A percentile compares a stretch with the other conserved stretches of the same genome.
Evolutionary conservation across 1,140 invertebrate species (phyloP).

Genomic region (Phocides pigmalion): DNA sequence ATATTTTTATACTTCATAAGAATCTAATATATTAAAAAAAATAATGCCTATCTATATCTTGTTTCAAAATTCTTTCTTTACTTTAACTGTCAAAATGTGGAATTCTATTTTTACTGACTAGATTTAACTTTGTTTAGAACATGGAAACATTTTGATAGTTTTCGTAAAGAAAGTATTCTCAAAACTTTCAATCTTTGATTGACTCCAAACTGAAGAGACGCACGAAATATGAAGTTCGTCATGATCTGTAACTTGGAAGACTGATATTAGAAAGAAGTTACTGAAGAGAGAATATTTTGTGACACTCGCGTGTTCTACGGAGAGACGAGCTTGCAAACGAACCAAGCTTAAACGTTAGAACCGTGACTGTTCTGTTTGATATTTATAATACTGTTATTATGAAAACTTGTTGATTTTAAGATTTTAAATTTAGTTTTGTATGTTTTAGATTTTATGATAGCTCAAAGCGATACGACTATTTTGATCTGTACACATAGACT

Average conservation of each 20-base stretch:
- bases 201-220: neutral
- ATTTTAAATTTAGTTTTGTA: slow-evolving; percentile 43
- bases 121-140: slow-evolving; percentile 1
- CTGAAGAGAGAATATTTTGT: neutral
- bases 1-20: slow-evolving; percentile 22
- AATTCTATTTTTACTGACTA: neutral
- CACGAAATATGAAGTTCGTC: neutral
- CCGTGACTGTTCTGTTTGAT: slow-evolving; percentile 28
- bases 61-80: slow-evolving; percentile 3
- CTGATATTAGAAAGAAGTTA: slow-evolving; percentile 9
- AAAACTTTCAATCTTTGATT: neutral
- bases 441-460: slow-evolving; percentile 64
- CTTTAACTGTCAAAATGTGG: slow-evolving; percentile 17
- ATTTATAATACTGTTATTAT: slow-evolving; percentile 11
- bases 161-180: neutral
- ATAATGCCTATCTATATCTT: neutral
- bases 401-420: slow-evolving; percentile 36
- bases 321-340: slow-evolving; percentile 3
- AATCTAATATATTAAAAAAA: neutral
- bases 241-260: slow-evolving; percentile 15
- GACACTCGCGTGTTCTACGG: slow-evolving; percentile 25
- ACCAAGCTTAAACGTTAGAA: neutral
- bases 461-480: slow-evolving; percentile 74
- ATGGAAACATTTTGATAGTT: slow-evolving; percentile 25
- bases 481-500: slow-evolving; percentile 63